phyloP scores from a whole-genome alignment of 2,888 invertebrate genomes.

The Drosophila anomalata region DNA sequence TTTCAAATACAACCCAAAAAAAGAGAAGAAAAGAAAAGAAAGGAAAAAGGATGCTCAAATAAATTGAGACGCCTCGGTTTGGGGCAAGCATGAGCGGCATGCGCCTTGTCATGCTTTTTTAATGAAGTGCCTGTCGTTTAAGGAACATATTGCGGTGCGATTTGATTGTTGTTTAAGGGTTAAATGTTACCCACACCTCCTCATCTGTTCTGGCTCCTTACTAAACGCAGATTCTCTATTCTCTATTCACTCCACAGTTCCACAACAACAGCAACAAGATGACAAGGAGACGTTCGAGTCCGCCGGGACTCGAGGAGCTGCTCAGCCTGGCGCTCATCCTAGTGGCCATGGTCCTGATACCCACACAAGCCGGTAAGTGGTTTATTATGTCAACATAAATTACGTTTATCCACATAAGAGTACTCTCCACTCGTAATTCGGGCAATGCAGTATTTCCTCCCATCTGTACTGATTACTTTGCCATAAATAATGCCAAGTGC shows the following conservation, averaged over 20 bases:
- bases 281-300: constrained; percentile 84
- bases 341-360: constrained; percentile 67
- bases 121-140: constrained; percentile 79
- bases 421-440: constrained; percentile 24
- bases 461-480: constrained; percentile 52
- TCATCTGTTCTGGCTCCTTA: not conserved
- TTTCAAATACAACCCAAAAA: constrained; percentile 35
- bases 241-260: constrained; percentile 66
- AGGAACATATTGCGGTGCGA: constrained; percentile 74
- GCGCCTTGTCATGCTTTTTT: constrained; percentile 79
- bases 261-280: constrained; percentile 66
- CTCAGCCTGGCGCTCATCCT: constrained; percentile 75
- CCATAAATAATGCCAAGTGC: constrained; percentile 66
- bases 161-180: constrained; percentile 75
- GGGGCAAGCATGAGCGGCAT: constrained; percentile 28
- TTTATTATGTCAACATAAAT: constrained; percentile 79
- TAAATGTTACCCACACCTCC: constrained; percentile 52
- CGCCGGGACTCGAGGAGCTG: constrained; percentile 83
- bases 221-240: not conserved
- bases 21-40: constrained; percentile 6
- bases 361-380: constrained; percentile 83
- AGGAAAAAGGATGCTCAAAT: constrained; percentile 20
- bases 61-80: constrained; percentile 21
- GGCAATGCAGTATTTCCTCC: constrained; percentile 2
- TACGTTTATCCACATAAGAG: constrained; percentile 60